Evolutionary conservation across 2,888 invertebrate species (phyloP).

Genomic region (Theodoxus fluviatilis): DNA sequence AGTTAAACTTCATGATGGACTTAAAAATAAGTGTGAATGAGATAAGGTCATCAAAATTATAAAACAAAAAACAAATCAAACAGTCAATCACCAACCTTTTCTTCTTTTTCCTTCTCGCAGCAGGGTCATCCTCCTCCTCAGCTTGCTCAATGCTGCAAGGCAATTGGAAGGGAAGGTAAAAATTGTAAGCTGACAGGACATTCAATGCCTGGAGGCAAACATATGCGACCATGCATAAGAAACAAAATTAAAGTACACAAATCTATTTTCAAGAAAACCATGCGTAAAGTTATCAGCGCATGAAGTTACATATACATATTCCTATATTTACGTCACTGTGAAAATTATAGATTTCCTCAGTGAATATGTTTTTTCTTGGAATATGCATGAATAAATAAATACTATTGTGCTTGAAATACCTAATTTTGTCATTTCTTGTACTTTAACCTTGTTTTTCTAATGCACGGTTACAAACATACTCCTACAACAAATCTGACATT

Average conservation of each 20-base stretch:
- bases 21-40: no score
- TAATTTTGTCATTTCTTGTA: no score
- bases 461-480: no score
- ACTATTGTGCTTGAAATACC: no score
- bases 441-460: no score
- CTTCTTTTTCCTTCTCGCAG: slow-evolving; percentile 87
- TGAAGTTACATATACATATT: neutral
- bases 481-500: no score
- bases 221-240: neutral
- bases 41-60: neutral
- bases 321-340: neutral
- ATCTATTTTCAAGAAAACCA: neutral
- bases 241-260: neutral
- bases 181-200: no score
- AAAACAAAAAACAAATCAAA: slow-evolving; percentile 4
- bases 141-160: slow-evolving; percentile 26
- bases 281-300: neutral
- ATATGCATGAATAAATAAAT: no score
- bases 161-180: neutral
- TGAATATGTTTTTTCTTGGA: no score
- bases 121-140: slow-evolving; percentile 71
- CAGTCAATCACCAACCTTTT: slow-evolving; percentile 71
- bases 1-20: no score
- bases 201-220: neutral
- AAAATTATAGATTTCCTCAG: no score